Percentiles rank a stretch among this genome's conserved stretches.
These are phyloP conservation scores for Colletes gigas DNA, from an alignment of 1,140 invertebrate genomes.

Conservation along the genomic window DNA sequence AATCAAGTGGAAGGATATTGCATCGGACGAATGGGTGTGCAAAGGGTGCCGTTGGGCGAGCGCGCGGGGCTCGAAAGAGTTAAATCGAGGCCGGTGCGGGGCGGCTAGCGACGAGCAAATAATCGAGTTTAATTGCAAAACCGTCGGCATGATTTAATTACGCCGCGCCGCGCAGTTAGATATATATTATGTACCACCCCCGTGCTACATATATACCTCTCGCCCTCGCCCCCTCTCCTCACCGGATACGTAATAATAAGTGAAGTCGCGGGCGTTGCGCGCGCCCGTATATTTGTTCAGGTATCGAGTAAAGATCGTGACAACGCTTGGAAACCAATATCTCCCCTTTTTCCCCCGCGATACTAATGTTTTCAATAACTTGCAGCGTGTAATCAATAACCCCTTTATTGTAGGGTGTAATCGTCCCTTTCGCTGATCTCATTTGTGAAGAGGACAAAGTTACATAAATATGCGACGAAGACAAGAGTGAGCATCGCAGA, in stretches of 20 bases:
- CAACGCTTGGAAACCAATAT: not conserved
- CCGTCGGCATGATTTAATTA: constrained; percentile 82
- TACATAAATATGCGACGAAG: too few relatives aligned
- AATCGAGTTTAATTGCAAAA: constrained; percentile 83
- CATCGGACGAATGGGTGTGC: constrained; percentile 55
- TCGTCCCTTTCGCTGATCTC: too few relatives aligned
- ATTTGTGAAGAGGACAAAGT: too few relatives aligned
- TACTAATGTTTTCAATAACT: too few relatives aligned
- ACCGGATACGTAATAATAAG: constrained; percentile 53
- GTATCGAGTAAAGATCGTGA: constrained; percentile 27
- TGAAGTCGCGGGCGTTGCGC: constrained; percentile 33
- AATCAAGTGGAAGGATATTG: constrained; percentile 77
- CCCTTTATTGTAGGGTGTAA: too few relatives aligned
- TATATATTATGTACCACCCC: constrained; percentile 59
- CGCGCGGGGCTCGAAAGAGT: constrained; percentile 75
- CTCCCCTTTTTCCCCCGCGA: not conserved
- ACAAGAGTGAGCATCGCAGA: too few relatives aligned
- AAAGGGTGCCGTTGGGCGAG: constrained; percentile 60
- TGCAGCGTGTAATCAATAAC: too few relatives aligned
- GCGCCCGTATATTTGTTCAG: constrained; percentile 6
- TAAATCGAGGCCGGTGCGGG: constrained; percentile 74
- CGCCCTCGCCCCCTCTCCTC: not conserved
- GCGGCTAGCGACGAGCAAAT: constrained; percentile 80
- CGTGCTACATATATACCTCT: constrained; percentile 31
- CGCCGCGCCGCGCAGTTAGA: constrained; percentile 69